phyloP scores from a whole-genome alignment of 2,888 invertebrate species.

The Argyra leucocephala region DNA sequence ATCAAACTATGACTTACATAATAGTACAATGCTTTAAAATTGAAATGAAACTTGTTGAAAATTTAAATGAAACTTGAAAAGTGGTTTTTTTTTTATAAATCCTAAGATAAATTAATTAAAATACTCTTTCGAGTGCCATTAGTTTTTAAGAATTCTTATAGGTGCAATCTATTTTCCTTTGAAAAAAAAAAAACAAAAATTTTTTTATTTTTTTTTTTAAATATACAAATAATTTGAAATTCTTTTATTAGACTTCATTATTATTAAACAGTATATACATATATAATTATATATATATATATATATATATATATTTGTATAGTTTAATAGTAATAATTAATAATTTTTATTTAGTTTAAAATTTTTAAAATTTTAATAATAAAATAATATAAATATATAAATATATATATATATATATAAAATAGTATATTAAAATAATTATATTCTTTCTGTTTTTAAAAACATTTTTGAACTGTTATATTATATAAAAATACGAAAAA shows the following conservation, averaged over 20 bases:
- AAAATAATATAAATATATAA: not conserved
- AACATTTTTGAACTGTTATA: not conserved
- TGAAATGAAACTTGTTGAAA: too few relatives aligned
- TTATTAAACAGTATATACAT: not conserved
- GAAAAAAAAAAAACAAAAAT: too few relatives aligned
- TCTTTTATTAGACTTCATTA: not conserved
- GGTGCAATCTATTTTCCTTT: constrained; percentile 9
- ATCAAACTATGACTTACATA: too few relatives aligned
- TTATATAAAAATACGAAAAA: not conserved
- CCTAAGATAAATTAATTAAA: not conserved
- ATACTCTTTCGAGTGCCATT: constrained; percentile 10
- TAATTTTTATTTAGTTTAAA: constrained; percentile 5
- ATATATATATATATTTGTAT: too few relatives aligned
- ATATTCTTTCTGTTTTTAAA: constrained; percentile 6
- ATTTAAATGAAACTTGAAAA: too few relatives aligned
- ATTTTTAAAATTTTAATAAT: constrained; percentile 1
- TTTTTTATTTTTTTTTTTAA: not conserved
- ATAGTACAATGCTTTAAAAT: too few relatives aligned
- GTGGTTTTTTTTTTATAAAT: not conserved
- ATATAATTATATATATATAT: too few relatives aligned
- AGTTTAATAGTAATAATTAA: not conserved
- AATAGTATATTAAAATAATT: not conserved
- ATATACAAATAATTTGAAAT: constrained; percentile 1
- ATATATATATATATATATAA: not conserved
- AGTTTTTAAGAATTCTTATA: constrained; percentile 5